phyloP scores from a whole-genome alignment of 2,888 invertebrate genomes.

The Nowickia ferox region DNA sequence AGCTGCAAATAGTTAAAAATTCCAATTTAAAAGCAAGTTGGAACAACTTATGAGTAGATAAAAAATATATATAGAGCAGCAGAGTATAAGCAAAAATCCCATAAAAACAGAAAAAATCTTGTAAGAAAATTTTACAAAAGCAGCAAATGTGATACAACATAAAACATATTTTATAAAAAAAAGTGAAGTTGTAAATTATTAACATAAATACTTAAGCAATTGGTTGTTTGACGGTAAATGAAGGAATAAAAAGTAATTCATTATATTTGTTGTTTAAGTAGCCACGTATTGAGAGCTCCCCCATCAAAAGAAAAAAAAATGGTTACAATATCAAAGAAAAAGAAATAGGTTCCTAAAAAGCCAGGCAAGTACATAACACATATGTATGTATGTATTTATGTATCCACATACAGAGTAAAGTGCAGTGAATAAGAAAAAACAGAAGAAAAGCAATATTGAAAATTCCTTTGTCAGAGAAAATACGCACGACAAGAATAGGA shows the following conservation, averaged over 20 bases:
- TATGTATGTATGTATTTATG: not conserved
- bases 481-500: conserved; percentile 3
- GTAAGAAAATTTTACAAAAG: conserved; percentile 57
- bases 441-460: conserved; percentile 40
- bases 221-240: conserved; percentile 46
- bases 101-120: conserved; percentile 49
- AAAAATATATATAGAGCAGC: conserved; percentile 5
- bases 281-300: conserved; percentile 63
- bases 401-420: not conserved
- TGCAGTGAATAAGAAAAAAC: conserved; percentile 56
- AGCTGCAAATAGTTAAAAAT: conserved; percentile 11
- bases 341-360: conserved; percentile 59
- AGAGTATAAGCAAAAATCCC: conserved; percentile 32
- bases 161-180: conserved; percentile 21
- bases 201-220: conserved; percentile 14
- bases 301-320: conserved; percentile 36
- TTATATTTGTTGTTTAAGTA: conserved; percentile 29
- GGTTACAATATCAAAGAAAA: conserved; percentile 50
- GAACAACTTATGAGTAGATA: not conserved
- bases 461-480: conserved; percentile 51
- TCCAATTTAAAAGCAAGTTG: not conserved
- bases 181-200: conserved; percentile 21
- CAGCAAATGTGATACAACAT: conserved; percentile 52
- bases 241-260: conserved; percentile 10
- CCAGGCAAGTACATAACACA: conserved; percentile 7